Evolutionary conservation across 2,888 invertebrate genomes (phyloP).

Genomic region (Cremastinae sp.): DNA sequence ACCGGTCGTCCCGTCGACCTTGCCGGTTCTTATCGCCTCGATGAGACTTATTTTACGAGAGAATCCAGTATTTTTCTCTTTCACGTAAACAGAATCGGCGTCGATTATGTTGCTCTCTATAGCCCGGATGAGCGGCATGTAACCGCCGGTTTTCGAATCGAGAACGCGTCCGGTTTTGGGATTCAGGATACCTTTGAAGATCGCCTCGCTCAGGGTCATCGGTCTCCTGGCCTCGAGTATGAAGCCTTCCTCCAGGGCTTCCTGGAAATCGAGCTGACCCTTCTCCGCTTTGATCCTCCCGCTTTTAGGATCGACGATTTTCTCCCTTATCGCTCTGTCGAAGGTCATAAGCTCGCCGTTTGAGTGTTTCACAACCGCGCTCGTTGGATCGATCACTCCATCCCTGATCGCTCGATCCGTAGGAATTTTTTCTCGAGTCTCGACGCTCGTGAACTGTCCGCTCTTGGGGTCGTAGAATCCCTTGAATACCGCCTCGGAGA

Average conservation of each 20-base stretch:
- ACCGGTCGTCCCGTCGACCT: conserved; percentile 87
- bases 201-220: conserved; percentile 89
- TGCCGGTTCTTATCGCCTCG: conserved; percentile 88
- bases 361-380: conserved; percentile 89
- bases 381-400: conserved; percentile 91
- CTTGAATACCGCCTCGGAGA: conserved; percentile 94
- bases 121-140: conserved; percentile 90
- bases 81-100: conserved; percentile 90
- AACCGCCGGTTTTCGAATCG: conserved; percentile 89
- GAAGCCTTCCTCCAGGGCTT: conserved; percentile 92
- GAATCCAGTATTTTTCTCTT: conserved; percentile 88
- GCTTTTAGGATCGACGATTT: conserved; percentile 88
- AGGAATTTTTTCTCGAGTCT: conserved; percentile 89
- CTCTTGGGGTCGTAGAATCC: conserved; percentile 93
- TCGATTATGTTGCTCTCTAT: conserved; percentile 91
- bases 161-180: conserved; percentile 90
- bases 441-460: conserved; percentile 90
- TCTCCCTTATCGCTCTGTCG: conserved; percentile 89
- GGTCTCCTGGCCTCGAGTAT: conserved; percentile 91
- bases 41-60: conserved; percentile 89
- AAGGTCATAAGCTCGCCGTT: conserved; percentile 90
- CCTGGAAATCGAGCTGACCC: conserved; percentile 87
- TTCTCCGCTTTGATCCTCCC: conserved; percentile 86
- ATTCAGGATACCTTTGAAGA: conserved; percentile 90
- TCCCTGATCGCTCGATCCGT: conserved; percentile 92